These are phyloP conservation scores for Pangasius mekongensis DNA, from an alignment of 2,797 vertebrate genomes.

Conservation along the genomic window DNA sequence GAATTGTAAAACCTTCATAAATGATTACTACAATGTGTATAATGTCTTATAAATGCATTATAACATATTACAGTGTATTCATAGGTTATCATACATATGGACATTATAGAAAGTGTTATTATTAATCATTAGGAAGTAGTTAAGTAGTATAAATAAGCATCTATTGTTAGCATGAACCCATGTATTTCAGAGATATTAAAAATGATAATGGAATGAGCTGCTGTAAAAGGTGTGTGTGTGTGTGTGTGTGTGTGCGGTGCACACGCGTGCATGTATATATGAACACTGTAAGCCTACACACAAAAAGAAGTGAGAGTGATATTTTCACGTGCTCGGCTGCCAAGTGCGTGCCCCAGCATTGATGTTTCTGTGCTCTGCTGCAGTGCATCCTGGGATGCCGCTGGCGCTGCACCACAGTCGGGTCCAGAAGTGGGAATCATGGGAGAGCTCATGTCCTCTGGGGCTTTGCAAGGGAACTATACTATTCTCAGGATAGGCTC, in stretches of 20 bases:
- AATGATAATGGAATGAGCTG: not conserved
- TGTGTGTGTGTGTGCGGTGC: not conserved
- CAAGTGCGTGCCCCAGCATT: slow-evolving; percentile 46
- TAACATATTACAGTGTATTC: not conserved
- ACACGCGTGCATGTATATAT: not conserved
- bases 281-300: not conserved
- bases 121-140: not conserved
- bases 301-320: slow-evolving; percentile 32
- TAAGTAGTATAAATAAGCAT: not conserved
- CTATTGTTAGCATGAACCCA: not conserved
- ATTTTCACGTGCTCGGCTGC: slow-evolving; percentile 42
- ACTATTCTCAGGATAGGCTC: slow-evolving; percentile 38
- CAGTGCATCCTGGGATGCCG: slow-evolving; percentile 55
- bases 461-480: slow-evolving; percentile 41
- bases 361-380: slow-evolving; percentile 58
- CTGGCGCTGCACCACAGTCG: slow-evolving; percentile 51
- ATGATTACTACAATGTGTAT: not conserved
- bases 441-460: slow-evolving; percentile 51
- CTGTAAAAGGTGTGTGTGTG: slow-evolving; percentile 2
- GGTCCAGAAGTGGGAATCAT: slow-evolving; percentile 54
- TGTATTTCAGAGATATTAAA: not conserved
- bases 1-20: not conserved
- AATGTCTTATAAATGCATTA: not conserved
- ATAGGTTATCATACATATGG: not conserved
- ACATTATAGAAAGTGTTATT: not conserved